Base-by-base conservation (phyloP, 2,888 invertebrate genomes). In the Lingula anatina region DNA sequence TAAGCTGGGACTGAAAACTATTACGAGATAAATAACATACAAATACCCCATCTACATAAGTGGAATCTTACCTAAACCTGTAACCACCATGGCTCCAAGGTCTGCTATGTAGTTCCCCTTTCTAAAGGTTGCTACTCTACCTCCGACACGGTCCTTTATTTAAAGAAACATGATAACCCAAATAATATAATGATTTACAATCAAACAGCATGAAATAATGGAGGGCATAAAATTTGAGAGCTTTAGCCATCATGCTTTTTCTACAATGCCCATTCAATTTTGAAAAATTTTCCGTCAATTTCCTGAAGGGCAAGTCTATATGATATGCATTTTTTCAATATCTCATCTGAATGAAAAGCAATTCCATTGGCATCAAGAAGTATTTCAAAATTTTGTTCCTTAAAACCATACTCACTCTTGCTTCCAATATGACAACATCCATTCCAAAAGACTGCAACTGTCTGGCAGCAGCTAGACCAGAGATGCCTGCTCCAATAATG, bases 11-110 rank as follows among this genome's bases (percentile, higher is more conserved):
- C n/a, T n/a, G n/a, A n/a, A n/a, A n/a, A n/a, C n/a, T n/a, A n/a
- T n/a, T n/a, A n/a, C n/a, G n/a, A n/a, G n/a, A n/a, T n/a, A n/a
- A n/a, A n/a, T n/a, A n/a, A n/a, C n/a, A n/a, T n/a, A n/a, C n/a
- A n/a, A n/a, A n/a, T n/a, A n/a, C n/a, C n/a, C n/a, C n/a, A n/a
- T n/a, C n/a, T n/a, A n/a, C n/a, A n/a, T n/a, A n/a, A n/a, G n/a
- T n/a, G n/a, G n/a, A 18, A 15, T 46, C 64, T 55, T 55, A 78
- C 78, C 76, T 40, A 96, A 83, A 1, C 96, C 97, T 3, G 95
- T 96, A 2, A 99, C 93, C 2, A 99, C 95, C 94, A 96, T 95
- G 0, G 96, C 96, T 2, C 97, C 90, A 41, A 87, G 76, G 74
- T 87, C 86, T 20, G 85, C 86, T 37, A 85, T 85, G 77, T 86